Conservation (phyloP, 1,140 invertebrate species). For the Bombus balteatus region DNA sequence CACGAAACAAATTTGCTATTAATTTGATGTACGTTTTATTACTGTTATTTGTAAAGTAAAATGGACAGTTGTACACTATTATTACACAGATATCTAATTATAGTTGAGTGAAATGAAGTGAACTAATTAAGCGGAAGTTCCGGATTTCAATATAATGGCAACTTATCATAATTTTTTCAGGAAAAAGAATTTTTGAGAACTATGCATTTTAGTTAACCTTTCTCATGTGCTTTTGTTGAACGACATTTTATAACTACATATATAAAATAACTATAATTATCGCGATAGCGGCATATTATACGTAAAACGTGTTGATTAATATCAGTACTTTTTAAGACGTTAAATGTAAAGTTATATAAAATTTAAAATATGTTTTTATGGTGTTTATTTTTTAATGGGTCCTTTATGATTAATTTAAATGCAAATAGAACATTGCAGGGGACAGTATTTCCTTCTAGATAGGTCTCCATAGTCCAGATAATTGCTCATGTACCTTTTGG, state of each 20-base stretch:
- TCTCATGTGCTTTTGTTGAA: background rate
- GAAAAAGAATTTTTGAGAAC: background rate
- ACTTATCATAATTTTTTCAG: background rate
- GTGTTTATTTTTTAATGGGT: background rate
- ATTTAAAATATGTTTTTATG: background rate
- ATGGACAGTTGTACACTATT: background rate
- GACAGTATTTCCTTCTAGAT: background rate
- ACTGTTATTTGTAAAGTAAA: background rate
- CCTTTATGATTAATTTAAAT: background rate
- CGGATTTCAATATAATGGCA: no score
- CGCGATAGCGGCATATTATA: background rate
- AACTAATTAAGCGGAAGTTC: background rate
- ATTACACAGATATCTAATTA: background rate
- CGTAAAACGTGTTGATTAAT: background rate
- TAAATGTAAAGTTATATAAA: background rate
- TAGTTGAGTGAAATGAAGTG: background rate
- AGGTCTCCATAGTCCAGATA: background rate
- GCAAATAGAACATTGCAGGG: background rate
- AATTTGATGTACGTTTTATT: background rate
- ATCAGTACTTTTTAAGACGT: background rate
- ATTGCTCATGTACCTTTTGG: background rate
- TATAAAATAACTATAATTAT: no score
- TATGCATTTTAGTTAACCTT: background rate
- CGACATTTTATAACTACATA: background rate
- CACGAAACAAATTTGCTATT: no score